Evolutionary conservation across 2,113 vertebrate species (phyloP).

Genomic region (Mungos mungo): DNA sequence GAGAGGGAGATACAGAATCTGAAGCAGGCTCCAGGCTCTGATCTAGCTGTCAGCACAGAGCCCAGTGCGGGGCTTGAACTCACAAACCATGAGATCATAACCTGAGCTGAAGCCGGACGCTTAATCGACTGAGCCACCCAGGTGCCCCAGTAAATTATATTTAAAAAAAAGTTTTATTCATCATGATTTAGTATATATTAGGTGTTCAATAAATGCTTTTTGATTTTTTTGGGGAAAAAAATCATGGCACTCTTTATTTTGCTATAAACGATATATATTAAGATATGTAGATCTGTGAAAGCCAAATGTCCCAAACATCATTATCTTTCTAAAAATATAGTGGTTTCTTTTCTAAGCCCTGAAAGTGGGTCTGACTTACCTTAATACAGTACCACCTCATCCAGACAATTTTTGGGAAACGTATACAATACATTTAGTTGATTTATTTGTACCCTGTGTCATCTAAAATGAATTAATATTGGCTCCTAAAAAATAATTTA

Average conservation of each 20-base stretch:
- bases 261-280: not conserved
- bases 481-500: not conserved
- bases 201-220: too few species aligned
- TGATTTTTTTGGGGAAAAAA: not conserved
- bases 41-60: too few species aligned
- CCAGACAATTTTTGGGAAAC: not conserved
- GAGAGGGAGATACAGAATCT: too few species aligned
- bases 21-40: too few species aligned
- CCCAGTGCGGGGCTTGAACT: too few species aligned
- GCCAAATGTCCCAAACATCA: not conserved
- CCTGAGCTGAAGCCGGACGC: too few species aligned
- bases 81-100: too few species aligned
- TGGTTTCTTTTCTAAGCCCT: not conserved
- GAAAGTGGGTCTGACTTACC: not conserved
- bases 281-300: not conserved
- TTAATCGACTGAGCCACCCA: too few species aligned
- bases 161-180: too few species aligned
- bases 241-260: not conserved
- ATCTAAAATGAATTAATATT: not conserved
- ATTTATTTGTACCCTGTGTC: not conserved
- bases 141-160: too few species aligned
- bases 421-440: not conserved
- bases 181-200: too few species aligned
- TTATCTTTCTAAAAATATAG: not conserved
- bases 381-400: not conserved